Base-by-base conservation (phyloP, 2,797 vertebrate species). In the Gobio occitaniae region DNA sequence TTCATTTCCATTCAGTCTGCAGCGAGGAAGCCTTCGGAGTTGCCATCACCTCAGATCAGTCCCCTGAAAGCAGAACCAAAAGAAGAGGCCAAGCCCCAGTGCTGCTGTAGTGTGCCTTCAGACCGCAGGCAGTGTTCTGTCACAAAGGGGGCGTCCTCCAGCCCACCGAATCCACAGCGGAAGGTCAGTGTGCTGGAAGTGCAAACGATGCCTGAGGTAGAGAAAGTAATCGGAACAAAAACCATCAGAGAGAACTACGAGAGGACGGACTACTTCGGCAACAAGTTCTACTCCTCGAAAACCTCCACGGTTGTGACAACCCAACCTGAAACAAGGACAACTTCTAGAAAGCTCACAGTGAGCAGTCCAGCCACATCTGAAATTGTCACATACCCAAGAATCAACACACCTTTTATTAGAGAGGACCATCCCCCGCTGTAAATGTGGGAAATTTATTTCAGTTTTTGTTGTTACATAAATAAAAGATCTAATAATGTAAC, bases 1-100 rank as follows among this genome's bases (percentile, higher is more conserved):
- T 98, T 96, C 81, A 98, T 97, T 91, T 94, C 97, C 66, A 96
- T 97, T 3, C 95, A 97, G 75, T 98, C 96, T 2, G 95, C 96
- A 74, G 94, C 95, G 29, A 96, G 95, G 89, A 97, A 96, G 88
- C 90, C 88, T 0, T 83, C 90, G 2, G 94, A 96, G 56, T 85
- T 90, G 25, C 25, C 78, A 82, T 63, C 38, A 15, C 61, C 81
- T 38, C 76, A 77, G 56, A 80, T 41, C 36, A 56, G 19, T 44
- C 29, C 29, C 4, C 47, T 77, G 6, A 59, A 92, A 74, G 82
- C 85, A 21, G 92, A 47, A 76, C 80, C 89, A 19, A 92, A 89
- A 78, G 63, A 81, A 9, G 89, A 91, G 82, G 90, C 80, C 82
- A 85, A 80, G n/a, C 93, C 90, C 66, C 61, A 80, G 50, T 90